Base-by-base conservation (phyloP, 2,113 vertebrate species). In the Mohoua ochrocephala region DNA sequence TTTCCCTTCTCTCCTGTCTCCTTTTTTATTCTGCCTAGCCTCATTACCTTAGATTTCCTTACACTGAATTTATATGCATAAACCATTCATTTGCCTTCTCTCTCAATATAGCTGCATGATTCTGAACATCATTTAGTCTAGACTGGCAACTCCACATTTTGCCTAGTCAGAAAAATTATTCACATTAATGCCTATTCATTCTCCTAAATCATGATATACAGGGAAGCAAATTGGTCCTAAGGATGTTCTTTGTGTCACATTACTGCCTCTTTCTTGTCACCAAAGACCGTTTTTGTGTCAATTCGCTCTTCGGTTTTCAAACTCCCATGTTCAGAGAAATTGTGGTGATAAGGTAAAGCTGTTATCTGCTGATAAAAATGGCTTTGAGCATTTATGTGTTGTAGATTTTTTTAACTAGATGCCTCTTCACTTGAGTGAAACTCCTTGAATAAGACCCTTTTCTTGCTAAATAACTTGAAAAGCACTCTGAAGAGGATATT, bases 41-140 rank as follows among this genome's bases (percentile, higher is more conserved):
- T 83, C 73, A 44, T 94, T 94, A 86, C 71, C 79, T 90, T 76
- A 80, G 50, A 71, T 86, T 91, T 91, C 87, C 91, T 94, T 87
- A 79, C 77, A 63, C 64, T 78, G 87, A 87, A 88, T 91, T 76
- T 73, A 86, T 88, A 53, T 64, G 50, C 47, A 68, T 49, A 76
- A 78, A 30, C 75, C 67, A 61, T 81, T 83, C 88, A 42, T 84
- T 86, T 65, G 59, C 41, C 41, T 93, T 59, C 67, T 85, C 60
- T 88, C 80, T 90, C 77, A 52, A 82, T 94, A 73, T 78, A 83
- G 67, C n/a, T 82, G 33, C 49, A 30, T 54, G 50, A 73, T 77
- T 89, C 64, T 70, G 64, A 93, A 60, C 45, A 87, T 76, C 23
- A 21, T 63, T 84, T 83, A 86, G 50, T 18, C 79, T 63, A 57